Evolutionary conservation across 1,140 invertebrate species (phyloP).

Genomic region (Drosophila sechellia): DNA sequence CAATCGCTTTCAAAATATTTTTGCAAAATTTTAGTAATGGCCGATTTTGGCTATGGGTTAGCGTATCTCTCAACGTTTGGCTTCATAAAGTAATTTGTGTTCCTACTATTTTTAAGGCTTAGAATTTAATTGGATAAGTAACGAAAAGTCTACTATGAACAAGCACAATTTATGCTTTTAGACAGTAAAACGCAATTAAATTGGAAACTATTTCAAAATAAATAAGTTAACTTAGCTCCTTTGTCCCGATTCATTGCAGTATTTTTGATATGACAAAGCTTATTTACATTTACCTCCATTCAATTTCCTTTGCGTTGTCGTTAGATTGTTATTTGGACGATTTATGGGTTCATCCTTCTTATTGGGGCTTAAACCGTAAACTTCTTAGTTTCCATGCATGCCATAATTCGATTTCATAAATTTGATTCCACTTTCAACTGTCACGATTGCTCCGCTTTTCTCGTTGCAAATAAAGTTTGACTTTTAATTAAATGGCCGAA

Average conservation of each 20-base stretch:
- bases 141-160: constrained; percentile 6
- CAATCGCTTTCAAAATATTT: not conserved
- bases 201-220: not conserved
- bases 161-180: no score
- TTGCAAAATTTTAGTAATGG: constrained; percentile 7
- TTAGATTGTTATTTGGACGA: not conserved
- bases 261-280: not conserved
- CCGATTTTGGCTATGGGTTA: not conserved
- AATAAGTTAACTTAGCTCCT: not conserved
- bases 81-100: not conserved
- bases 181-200: no score
- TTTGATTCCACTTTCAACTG: constrained; percentile 12
- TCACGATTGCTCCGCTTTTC: not conserved
- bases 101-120: not conserved
- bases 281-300: not conserved
- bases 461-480: constrained; percentile 58
- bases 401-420: constrained; percentile 34
- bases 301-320: not conserved
- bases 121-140: constrained; percentile 9
- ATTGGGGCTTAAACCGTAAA: not conserved
- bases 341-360: constrained; percentile 25
- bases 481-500: constrained; percentile 74
- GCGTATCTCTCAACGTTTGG: not conserved
- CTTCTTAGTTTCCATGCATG: not conserved
- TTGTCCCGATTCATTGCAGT: no score